Base-by-base conservation (phyloP, 2,888 invertebrate genomes). In the Molorchus minor region DNA sequence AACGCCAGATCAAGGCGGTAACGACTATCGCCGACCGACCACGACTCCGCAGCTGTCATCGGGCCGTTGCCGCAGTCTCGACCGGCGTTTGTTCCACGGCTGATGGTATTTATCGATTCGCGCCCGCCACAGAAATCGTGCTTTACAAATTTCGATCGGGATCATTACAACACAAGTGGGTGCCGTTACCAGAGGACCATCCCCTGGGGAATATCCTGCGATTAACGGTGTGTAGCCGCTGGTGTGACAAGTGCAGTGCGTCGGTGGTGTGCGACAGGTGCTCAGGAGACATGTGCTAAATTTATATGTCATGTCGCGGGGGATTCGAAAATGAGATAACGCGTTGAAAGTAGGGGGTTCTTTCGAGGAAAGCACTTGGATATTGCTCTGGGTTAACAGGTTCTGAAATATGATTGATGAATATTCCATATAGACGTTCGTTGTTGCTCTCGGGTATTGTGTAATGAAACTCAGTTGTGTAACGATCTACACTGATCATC, bases 1-100 rank as follows among this genome's bases (percentile, higher is more conserved):
- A 74, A 74, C 67, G 71, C 68, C 68, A 65, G 73, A 72, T 68
- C 71, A 75, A 71, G 69, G 69, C 67, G 70, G 72, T 65, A 71
- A 71, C 75, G 70, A 71, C 62, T 65, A 62, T 65, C 65, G 61
- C 69, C 69, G 72, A 74, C 56, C 64, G 62, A 56, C 61, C 58
- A 68, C 72, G 73, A 47, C 20, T 58, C 66, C 64, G 63, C 53
- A 62, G 58, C 68, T 72, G 72, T 71, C 71, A 71, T 66, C 70
- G 68, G 62, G 64, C 69, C 69, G 67, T 65, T 67, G 65, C 71
- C 71, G 70, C 74, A 75, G 75, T 75, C 75, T 73, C 68, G 62
- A 70, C 73, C 73, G 74, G 73, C 73, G 71, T 72, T 72, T 71
- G 72, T 71, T 69, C 67, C 67, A 65, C 60, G 71, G 56, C 66